A percentile compares a stretch with the other conserved stretches of the same genome.
Evolutionary conservation across 2,888 invertebrate genomes (phyloP).

Genomic region (Platycnemis pennipes): DNA sequence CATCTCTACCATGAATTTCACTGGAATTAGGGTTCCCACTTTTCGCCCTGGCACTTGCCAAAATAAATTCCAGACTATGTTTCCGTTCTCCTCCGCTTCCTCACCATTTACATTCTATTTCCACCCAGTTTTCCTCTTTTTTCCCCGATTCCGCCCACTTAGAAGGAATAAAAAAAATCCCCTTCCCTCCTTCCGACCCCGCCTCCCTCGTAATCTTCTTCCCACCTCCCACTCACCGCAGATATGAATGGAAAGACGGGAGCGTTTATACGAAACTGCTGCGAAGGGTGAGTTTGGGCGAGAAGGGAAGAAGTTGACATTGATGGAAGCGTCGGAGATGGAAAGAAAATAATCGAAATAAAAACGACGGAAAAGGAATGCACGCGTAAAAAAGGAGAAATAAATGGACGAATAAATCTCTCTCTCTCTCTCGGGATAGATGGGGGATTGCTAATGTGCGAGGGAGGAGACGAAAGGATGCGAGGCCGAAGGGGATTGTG

Average conservation of each 20-base stretch:
- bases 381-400: not conserved
- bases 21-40: not conserved
- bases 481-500: not conserved
- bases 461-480: slow-evolving; percentile 19
- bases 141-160: not conserved
- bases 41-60: slow-evolving; percentile 17
- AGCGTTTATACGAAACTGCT: not conserved
- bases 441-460: slow-evolving; percentile 45
- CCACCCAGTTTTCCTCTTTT: not conserved
- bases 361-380: not conserved
- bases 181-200: not conserved
- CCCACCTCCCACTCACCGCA: not conserved
- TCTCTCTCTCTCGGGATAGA: not conserved
- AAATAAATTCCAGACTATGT: slow-evolving; percentile 15
- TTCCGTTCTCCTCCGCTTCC: not conserved
- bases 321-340: slow-evolving; percentile 15
- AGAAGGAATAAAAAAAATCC: not conserved
- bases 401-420: not conserved
- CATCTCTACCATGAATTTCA: not conserved
- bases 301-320: slow-evolving; percentile 10
- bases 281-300: not conserved
- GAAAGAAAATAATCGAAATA: not conserved
- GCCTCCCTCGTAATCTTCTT: not conserved
- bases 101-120: not conserved
- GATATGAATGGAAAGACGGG: slow-evolving; percentile 26